Evolutionary conservation across 1,140 invertebrate genomes (phyloP).

Genomic region (Lepidurus apus): DNA sequence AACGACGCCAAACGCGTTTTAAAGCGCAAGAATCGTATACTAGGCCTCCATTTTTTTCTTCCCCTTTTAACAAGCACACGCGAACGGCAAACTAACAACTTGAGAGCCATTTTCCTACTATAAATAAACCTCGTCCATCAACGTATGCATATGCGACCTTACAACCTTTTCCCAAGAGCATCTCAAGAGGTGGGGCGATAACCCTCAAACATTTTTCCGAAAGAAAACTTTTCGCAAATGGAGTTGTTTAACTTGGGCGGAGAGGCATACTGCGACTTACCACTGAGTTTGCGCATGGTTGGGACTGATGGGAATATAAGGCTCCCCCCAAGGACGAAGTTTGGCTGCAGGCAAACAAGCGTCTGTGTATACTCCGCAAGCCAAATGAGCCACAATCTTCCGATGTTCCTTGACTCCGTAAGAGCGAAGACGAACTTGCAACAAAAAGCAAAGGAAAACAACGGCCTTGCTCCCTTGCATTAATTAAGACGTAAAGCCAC

Average conservation of each 20-base stretch:
- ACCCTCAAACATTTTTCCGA: background rate
- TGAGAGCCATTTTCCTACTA: constrained; percentile 20
- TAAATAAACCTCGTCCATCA: constrained; percentile 12
- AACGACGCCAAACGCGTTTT: constrained; percentile 3
- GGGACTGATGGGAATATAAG: background rate
- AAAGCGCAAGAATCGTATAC: background rate
- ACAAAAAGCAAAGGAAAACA: constrained; percentile 5
- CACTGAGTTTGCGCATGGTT: constrained; percentile 13
- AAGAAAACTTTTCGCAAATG: background rate
- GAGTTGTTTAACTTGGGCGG: background rate
- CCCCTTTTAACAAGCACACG: background rate
- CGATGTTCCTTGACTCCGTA: background rate
- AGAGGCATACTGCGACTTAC: background rate
- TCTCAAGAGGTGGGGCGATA: background rate
- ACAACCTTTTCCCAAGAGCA: background rate
- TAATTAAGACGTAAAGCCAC: constrained; percentile 13
- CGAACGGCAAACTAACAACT: background rate
- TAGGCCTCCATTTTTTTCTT: background rate
- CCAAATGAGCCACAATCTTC: background rate
- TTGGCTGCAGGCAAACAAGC: background rate
- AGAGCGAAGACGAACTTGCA: background rate
- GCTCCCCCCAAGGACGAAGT: background rate
- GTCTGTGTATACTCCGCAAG: background rate
- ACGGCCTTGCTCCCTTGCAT: constrained; percentile 9
- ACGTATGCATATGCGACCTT: background rate